Evolutionary conservation across 1,140 invertebrate species (phyloP).

Genomic region (Hirudo medicinalis): DNA sequence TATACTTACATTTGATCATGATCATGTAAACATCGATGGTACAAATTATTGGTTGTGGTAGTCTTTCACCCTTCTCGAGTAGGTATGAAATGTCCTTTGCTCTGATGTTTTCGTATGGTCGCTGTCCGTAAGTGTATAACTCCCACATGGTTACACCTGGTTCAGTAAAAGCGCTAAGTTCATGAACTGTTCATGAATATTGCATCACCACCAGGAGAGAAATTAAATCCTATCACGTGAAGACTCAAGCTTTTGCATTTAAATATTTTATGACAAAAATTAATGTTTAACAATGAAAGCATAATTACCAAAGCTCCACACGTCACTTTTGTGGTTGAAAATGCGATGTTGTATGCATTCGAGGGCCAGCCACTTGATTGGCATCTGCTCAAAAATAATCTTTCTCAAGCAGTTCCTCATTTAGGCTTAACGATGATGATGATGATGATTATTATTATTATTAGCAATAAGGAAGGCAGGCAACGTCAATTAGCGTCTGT

Average conservation of each 20-base stretch:
- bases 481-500: too few species aligned
- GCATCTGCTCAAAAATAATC: slow-evolving; percentile 54
- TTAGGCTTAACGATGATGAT: too few species aligned
- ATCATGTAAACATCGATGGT: slow-evolving; percentile 92
- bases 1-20: slow-evolving; percentile 68
- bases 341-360: slow-evolving; percentile 90
- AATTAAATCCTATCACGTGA: too few species aligned
- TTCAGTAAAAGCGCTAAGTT: slow-evolving; percentile 20
- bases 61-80: slow-evolving; percentile 77
- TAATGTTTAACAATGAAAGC: not conserved
- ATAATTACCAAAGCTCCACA: slow-evolving; percentile 80
- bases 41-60: slow-evolving; percentile 79
- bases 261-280: too few species aligned
- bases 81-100: slow-evolving; percentile 80
- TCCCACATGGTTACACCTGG: slow-evolving; percentile 88
- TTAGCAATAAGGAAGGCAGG: too few species aligned
- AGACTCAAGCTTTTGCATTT: too few species aligned
- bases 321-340: slow-evolving; percentile 95
- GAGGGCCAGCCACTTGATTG: slow-evolving; percentile 93
- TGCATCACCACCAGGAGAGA: too few species aligned
- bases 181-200: too few species aligned
- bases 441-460: too few species aligned
- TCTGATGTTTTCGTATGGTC: slow-evolving; percentile 79
- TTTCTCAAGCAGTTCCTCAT: not conserved
- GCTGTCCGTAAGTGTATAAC: slow-evolving; percentile 79